Evolutionary conservation across 2,113 vertebrate genomes (phyloP).

Genomic region (Podiceps cristatus): DNA sequence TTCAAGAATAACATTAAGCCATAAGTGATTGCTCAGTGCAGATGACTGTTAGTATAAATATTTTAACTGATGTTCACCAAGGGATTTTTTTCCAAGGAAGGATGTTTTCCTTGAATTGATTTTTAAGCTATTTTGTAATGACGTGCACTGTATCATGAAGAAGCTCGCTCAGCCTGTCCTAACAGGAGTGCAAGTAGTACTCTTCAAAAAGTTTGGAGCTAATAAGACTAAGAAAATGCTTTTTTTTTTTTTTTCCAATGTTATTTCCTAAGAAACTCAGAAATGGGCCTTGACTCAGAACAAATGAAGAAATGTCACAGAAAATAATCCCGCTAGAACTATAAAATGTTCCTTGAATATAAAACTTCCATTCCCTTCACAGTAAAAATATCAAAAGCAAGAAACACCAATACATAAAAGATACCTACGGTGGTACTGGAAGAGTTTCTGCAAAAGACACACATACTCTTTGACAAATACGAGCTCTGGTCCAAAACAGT

Average conservation of each 20-base stretch:
- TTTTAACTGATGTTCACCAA: neutral
- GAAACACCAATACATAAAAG: neutral
- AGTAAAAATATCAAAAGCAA: neutral
- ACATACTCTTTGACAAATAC: neutral
- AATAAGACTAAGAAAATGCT: neutral
- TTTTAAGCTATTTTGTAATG: neutral
- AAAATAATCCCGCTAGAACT: neutral
- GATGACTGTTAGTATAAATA: neutral
- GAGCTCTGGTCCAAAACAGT: neutral
- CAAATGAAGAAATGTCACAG: neutral
- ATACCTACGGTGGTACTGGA: neutral
- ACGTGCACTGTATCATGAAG: neutral
- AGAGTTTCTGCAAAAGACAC: neutral
- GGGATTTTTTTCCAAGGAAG: neutral
- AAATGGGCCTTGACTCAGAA: neutral
- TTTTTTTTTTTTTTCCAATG: accelerated
- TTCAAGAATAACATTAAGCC: neutral
- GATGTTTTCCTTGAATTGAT: neutral
- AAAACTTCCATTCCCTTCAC: neutral
- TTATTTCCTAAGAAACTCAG: neutral
- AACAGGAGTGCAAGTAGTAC: neutral
- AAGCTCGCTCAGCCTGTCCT: neutral
- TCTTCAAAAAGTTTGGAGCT: neutral
- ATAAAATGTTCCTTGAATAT: neutral
- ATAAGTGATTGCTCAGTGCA: neutral